Conservation (phyloP, 2,113 vertebrate species). For the Plectropomus leopardus region DNA sequence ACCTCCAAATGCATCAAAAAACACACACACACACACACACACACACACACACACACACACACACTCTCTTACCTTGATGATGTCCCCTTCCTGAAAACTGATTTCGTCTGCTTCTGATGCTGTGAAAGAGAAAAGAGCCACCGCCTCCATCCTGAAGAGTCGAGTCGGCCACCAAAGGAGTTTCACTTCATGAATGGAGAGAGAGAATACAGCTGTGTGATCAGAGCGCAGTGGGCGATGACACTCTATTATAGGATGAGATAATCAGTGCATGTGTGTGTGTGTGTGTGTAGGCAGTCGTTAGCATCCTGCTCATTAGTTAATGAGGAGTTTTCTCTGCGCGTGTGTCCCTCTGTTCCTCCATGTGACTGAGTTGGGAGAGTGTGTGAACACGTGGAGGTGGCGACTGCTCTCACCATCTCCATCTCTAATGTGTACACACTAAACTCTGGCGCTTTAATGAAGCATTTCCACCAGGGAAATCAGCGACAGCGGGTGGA, state of each 20-base stretch:
- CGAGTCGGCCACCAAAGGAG: not conserved
- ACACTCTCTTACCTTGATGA: slow-evolving; percentile 87
- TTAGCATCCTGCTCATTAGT: slow-evolving; percentile 70
- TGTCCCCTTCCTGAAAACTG: slow-evolving; percentile 92
- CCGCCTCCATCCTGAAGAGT: slow-evolving; percentile 88
- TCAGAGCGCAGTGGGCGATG: slow-evolving; percentile 26
- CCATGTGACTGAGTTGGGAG: slow-evolving; percentile 60
- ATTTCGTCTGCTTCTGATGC: slow-evolving; percentile 90
- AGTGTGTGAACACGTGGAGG: slow-evolving; percentile 59
- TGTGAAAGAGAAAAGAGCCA: slow-evolving; percentile 92
- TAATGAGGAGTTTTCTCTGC: slow-evolving; percentile 70
- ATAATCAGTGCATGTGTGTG: slow-evolving; percentile 55
- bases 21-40: not conserved
- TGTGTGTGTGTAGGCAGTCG: slow-evolving; percentile 19
- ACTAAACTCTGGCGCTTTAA: slow-evolving; percentile 39
- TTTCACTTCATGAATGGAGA: slow-evolving; percentile 58
- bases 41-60: slow-evolving; percentile 7
- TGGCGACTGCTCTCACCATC: slow-evolving; percentile 13
- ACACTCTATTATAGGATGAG: slow-evolving; percentile 36
- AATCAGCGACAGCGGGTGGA: slow-evolving; percentile 33
- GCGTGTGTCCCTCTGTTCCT: slow-evolving; percentile 51
- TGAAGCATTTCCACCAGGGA: slow-evolving; percentile 37
- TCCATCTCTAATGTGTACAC: slow-evolving; percentile 30
- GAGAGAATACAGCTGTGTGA: slow-evolving; percentile 42
- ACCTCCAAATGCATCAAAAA: too few species aligned